Conservation (phyloP, 1,140 invertebrate genomes). For the Lepidurus couesii region DNA sequence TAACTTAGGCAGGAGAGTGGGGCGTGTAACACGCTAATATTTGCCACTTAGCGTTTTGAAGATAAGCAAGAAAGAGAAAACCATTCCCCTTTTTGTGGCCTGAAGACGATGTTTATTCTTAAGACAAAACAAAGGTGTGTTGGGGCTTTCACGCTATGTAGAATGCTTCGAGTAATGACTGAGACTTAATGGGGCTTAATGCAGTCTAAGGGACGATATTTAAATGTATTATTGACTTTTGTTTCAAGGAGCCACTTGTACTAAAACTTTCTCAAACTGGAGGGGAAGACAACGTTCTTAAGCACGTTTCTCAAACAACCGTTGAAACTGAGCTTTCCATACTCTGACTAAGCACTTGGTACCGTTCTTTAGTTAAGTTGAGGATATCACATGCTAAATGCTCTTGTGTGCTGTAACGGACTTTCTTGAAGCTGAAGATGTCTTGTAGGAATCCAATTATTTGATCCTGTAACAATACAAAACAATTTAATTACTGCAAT, state of each 20-base stretch:
- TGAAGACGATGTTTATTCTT: background rate
- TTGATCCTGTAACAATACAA: conserved; percentile 59
- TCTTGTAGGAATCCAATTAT: conserved; percentile 80
- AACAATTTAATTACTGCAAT: background rate
- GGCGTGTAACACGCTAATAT: conserved; percentile 12
- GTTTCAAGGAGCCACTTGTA: conserved; percentile 1
- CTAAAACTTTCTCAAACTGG: conserved; percentile 3
- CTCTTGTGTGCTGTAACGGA: conserved; percentile 80
- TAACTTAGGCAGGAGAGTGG: too few species aligned
- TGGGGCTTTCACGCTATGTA: background rate
- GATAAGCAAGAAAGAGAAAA: background rate
- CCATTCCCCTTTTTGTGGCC: background rate
- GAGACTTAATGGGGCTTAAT: background rate
- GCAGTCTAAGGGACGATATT: background rate
- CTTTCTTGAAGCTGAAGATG: conserved; percentile 88
- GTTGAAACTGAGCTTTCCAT: background rate
- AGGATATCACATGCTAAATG: conserved; percentile 75
- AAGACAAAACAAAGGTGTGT: background rate
- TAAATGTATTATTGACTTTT: conserved; percentile 15
- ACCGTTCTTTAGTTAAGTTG: conserved; percentile 42
- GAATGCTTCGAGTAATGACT: background rate
- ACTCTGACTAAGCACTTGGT: conserved; percentile 8
- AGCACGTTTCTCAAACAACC: background rate
- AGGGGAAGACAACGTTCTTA: background rate
- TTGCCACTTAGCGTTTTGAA: background rate